Conservation (phyloP, 2,888 invertebrate genomes). For the Chloromyia formosa region DNA sequence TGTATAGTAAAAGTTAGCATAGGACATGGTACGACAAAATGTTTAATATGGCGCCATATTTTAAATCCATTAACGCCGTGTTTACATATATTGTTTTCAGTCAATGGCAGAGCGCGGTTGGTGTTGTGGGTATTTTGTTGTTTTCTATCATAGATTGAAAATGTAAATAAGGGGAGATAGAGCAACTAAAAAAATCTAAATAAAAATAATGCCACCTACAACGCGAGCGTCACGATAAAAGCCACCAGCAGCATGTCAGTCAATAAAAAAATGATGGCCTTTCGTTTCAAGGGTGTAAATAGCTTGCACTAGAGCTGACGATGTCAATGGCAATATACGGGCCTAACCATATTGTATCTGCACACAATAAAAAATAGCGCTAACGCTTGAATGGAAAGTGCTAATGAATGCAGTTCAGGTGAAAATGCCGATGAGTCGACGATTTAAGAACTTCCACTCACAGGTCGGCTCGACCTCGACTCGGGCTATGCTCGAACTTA, state of each 20-base stretch:
- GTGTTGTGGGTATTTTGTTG: too few relatives aligned
- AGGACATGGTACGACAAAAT: neutral
- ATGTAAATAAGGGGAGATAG: too few relatives aligned
- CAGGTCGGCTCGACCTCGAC: too few relatives aligned
- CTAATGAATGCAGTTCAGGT: slow-evolving; percentile 30
- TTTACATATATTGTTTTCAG: too few relatives aligned
- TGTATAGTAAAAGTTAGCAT: neutral
- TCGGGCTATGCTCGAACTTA: too few relatives aligned
- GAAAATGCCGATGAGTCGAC: neutral
- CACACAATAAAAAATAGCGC: neutral
- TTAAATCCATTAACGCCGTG: too few relatives aligned
- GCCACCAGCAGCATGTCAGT: neutral
- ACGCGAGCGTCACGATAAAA: neutral
- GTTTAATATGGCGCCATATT: too few relatives aligned
- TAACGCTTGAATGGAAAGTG: slow-evolving; percentile 20
- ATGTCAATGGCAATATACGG: slow-evolving; percentile 12
- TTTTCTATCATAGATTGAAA: too few relatives aligned
- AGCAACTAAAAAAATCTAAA: neutral
- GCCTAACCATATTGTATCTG: neutral
- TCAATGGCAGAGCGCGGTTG: too few relatives aligned
- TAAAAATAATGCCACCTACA: slow-evolving; percentile 26
- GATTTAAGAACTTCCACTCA: neutral
- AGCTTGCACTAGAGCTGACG: neutral
- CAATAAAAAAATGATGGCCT: neutral
- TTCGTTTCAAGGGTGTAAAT: slow-evolving; percentile 32